Base-by-base conservation (phyloP, 1,140 invertebrate species). In the Rhyzopertha dominica region DNA sequence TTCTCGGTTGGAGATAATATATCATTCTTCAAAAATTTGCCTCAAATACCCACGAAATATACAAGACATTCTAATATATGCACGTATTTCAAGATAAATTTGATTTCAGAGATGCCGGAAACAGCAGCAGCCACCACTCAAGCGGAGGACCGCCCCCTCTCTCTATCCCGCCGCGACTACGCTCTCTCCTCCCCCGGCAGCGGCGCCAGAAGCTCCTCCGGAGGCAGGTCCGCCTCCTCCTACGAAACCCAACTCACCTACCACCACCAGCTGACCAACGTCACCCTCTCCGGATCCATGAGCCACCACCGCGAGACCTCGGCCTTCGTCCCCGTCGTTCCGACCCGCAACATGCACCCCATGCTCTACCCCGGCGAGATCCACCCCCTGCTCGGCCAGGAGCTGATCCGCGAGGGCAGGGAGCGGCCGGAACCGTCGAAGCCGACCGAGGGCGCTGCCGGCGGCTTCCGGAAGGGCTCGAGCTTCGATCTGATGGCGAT, bases 271-370 rank as follows among this genome's bases (percentile, higher is more conserved):
- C 65, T 49, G 58, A 48, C 19, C 7, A 40, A 40, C 23, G 67
- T 41, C 68, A 74, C 54, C 4, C 43, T 42, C 54, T 73, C 44
- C 64, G 70, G 26, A 54, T 74, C 28, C 67, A 68, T 66, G 46
- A 69, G 74, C 49, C 68, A 82, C 48, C 83, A 85, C 61, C 73
- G 84, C 9, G 85, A 87, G 71, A 78, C 80, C 0, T 87, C 84
- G 1, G 86, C 86, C 0, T 90, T 89, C 61, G 85, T 88, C 22
- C 86, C 87, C 9, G 87, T 90, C 5, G 79, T 90, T 29, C 87
- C 87, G 22, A 84, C 84, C n/a, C 73, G 85, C 53, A 73, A 74
- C 13, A 71, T 85, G 45, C 74, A 79, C 67, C 62, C 79, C 53
- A 73, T 80, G 13, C 72, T 81, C 1, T 84, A 84, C 57, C 73